These are phyloP conservation scores for Sinonovacula constricta DNA, from an alignment of 1,140 invertebrate genomes.

Conservation along the genomic window DNA sequence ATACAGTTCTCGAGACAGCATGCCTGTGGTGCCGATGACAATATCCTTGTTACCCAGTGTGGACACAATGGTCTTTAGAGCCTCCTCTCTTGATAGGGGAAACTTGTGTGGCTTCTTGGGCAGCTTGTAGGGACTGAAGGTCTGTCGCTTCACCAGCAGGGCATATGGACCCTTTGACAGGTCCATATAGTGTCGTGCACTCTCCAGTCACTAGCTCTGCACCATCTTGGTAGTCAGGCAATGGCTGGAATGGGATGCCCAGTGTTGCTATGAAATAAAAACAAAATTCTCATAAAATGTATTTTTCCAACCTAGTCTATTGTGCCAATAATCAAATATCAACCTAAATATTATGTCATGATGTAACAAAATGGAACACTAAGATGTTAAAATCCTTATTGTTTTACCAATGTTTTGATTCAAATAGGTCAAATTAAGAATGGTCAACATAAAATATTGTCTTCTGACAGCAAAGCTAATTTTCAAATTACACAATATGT, in stretches of 20 bases:
- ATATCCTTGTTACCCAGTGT: slow-evolving; percentile 73
- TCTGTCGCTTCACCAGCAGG: slow-evolving; percentile 79
- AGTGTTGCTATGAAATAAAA: slow-evolving; percentile 76
- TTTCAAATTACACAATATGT: too few relatives aligned
- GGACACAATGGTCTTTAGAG: slow-evolving; percentile 72
- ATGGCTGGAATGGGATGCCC: slow-evolving; percentile 78
- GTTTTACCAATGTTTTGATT: too few relatives aligned
- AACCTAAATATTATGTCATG: too few relatives aligned
- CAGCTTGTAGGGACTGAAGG: slow-evolving; percentile 78
- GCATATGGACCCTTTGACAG: slow-evolving; percentile 77
- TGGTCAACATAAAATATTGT: too few relatives aligned
- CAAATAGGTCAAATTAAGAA: too few relatives aligned
- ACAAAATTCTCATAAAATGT: too few relatives aligned
- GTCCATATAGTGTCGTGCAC: slow-evolving; percentile 78
- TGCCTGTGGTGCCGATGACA: slow-evolving; percentile 79
- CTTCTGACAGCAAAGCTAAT: too few relatives aligned
- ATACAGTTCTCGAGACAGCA: slow-evolving; percentile 78
- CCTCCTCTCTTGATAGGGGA: slow-evolving; percentile 74
- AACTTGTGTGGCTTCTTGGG: slow-evolving; percentile 60
- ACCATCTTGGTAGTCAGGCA: slow-evolving; percentile 79
- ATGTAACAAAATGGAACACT: too few relatives aligned
- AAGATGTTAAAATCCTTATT: too few relatives aligned
- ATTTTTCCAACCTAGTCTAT: too few relatives aligned
- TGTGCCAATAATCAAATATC: too few relatives aligned
- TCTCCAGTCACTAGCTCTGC: slow-evolving; percentile 74